phyloP scores from a whole-genome alignment of 2,888 invertebrate genomes.

The Philopedon plagiatum region DNA sequence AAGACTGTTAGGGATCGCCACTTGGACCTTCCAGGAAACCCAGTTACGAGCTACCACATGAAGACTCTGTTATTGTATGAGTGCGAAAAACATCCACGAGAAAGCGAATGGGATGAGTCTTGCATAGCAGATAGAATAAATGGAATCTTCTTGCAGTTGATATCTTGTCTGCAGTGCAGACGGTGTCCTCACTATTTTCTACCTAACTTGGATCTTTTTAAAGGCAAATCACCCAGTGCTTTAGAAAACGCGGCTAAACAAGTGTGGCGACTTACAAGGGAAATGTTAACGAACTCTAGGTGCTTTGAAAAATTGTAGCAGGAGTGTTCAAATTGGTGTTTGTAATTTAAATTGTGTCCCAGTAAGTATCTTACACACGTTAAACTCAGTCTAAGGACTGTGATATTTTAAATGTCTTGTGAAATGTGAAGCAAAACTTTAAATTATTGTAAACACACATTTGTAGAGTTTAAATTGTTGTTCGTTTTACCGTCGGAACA shows the following conservation, averaged over 20 bases:
- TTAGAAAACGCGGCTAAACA: conserved; percentile 86
- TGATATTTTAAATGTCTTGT: conserved; percentile 13
- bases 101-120: conserved; percentile 86
- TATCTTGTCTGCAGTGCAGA: conserved; percentile 87
- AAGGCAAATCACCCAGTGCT: conserved; percentile 82
- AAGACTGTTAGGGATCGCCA: conserved; percentile 86
- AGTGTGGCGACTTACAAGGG: conserved; percentile 84
- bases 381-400: conserved; percentile 20
- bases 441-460: not conserved
- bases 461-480: conserved; percentile 1
- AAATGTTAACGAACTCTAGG: conserved; percentile 83
- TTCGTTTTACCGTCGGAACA: conserved; percentile 34
- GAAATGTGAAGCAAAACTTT: conserved; percentile 3
- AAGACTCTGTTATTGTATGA: conserved; percentile 85
- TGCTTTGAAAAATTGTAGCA: conserved; percentile 82
- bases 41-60: conserved; percentile 83
- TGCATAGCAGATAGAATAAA: conserved; percentile 85
- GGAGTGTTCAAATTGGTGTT: conserved; percentile 33
- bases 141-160: conserved; percentile 86
- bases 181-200: conserved; percentile 89
- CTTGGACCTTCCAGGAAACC: conserved; percentile 81
- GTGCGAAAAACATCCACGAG: conserved; percentile 88
- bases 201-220: conserved; percentile 85
- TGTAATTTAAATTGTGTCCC: conserved; percentile 40
- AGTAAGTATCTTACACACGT: conserved; percentile 46